Conservation (phyloP, 2,888 invertebrate species). For the Steromphala cineraria region DNA sequence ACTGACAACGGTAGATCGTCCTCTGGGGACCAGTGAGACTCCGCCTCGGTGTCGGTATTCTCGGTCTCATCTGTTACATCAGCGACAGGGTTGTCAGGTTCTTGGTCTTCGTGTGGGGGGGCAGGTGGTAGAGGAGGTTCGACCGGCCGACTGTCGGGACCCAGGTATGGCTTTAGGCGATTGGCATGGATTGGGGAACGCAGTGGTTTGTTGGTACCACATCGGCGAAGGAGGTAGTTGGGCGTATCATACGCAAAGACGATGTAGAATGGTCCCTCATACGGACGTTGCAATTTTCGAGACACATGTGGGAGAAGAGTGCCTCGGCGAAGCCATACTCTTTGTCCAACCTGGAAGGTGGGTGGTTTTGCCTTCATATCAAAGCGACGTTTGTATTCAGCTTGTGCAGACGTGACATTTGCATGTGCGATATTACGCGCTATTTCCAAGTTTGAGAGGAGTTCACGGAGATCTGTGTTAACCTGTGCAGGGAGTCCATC, state of each 20-base stretch:
- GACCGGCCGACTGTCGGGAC: background rate
- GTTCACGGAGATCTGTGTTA: background rate
- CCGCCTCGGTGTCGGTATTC: no score
- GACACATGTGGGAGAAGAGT: background rate
- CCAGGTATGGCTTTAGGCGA: background rate
- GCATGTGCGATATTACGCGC: background rate
- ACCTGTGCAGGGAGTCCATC: background rate
- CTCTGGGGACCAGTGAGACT: background rate
- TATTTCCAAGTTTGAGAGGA: background rate
- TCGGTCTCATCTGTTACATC: no score
- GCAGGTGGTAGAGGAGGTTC: no score
- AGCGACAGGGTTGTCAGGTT: no score
- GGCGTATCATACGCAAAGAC: background rate
- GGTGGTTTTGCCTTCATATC: conserved; percentile 18
- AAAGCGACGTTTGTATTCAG: background rate
- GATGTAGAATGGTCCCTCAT: conserved; percentile 21
- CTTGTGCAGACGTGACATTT: background rate
- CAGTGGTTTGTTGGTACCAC: background rate
- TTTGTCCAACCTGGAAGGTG: background rate
- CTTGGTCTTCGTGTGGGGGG: no score
- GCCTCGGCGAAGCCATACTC: background rate
- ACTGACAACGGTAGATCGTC: background rate
- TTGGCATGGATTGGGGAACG: conserved; percentile 11
- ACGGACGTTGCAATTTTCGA: background rate
- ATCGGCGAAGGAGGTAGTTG: background rate